Conservation (phyloP, 1,140 invertebrate species). For the Orius laevigatus region DNA sequence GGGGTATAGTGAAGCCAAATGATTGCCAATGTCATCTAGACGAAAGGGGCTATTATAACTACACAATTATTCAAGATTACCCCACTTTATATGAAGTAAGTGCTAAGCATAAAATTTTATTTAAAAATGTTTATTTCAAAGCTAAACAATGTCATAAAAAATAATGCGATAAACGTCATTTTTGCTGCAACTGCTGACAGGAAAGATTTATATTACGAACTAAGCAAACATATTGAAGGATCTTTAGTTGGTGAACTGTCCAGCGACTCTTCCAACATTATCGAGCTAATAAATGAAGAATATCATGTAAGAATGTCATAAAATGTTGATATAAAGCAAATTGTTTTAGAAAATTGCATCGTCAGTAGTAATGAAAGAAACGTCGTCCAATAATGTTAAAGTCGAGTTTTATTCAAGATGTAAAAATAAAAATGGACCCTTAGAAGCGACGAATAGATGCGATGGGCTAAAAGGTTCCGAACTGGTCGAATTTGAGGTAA, state of each 20-base stretch:
- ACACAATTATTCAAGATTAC: conserved; percentile 70
- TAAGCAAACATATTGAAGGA: conserved; percentile 64
- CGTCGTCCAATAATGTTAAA: conserved; percentile 61
- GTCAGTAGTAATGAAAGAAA: conserved; percentile 81
- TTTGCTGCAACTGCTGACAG: conserved; percentile 91
- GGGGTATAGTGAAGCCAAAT: conserved; percentile 54
- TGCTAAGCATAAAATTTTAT: conserved; percentile 14
- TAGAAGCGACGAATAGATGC: conserved; percentile 63
- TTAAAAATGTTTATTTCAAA: conserved; percentile 14
- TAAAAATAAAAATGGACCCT: conserved; percentile 37
- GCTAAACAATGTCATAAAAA: conserved; percentile 74
- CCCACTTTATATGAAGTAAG: conserved; percentile 85
- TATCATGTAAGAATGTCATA: conserved; percentile 50
- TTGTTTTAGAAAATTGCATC: conserved; percentile 75
- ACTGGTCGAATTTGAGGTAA: too few species aligned
- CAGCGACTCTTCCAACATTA: conserved; percentile 84
- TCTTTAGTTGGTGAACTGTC: conserved; percentile 71
- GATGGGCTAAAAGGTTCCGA: conserved; percentile 44
- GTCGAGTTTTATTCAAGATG: conserved; percentile 82
- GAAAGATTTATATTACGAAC: conserved; percentile 62
- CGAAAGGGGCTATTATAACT: conserved; percentile 37
- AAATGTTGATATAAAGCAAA: neutral
- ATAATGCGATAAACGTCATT: conserved; percentile 91
- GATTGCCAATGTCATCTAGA: conserved; percentile 52
- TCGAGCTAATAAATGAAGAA: conserved; percentile 73